Percentiles rank a stretch among this genome's conserved stretches.
phyloP scores from a whole-genome alignment of 2,797 vertebrate genomes.

The Dendrocincla fuliginosa region DNA sequence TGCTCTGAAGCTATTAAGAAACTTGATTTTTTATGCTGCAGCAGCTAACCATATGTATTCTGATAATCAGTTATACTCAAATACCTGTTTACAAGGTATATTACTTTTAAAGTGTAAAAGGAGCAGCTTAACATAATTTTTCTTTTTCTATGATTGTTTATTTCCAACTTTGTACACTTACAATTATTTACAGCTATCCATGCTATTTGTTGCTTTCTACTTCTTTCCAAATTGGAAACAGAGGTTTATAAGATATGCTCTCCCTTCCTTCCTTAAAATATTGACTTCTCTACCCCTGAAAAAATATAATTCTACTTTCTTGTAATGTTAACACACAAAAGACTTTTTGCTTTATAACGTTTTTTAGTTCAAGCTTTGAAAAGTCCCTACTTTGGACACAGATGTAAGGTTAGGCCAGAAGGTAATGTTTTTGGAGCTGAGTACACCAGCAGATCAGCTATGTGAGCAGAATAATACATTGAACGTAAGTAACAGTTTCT shows the following conservation, averaged over 20 bases:
- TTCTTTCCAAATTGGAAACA: neutral
- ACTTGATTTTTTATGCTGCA: neutral
- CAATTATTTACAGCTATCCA: neutral
- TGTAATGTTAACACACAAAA: neutral
- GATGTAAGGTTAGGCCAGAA: neutral
- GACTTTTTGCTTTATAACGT: neutral
- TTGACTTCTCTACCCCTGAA: neutral
- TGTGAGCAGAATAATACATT: neutral
- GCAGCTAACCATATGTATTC: neutral
- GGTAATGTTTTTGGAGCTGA: neutral
- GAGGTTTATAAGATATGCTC: neutral
- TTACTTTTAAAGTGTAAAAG: neutral
- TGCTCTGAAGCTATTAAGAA: neutral
- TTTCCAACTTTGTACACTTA: neutral
- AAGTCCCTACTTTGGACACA: neutral
- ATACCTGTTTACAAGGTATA: neutral
- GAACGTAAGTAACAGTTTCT: neutral
- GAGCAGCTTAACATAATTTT: neutral
- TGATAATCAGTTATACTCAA: neutral
- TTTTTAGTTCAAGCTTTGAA: neutral
- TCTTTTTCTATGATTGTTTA: neutral
- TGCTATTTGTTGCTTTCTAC: neutral
- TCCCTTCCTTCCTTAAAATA: neutral
- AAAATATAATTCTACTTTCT: neutral
- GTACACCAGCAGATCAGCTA: neutral